Base-by-base conservation (phyloP, 2,113 vertebrate species). In the Bettongia penicillata region DNA sequence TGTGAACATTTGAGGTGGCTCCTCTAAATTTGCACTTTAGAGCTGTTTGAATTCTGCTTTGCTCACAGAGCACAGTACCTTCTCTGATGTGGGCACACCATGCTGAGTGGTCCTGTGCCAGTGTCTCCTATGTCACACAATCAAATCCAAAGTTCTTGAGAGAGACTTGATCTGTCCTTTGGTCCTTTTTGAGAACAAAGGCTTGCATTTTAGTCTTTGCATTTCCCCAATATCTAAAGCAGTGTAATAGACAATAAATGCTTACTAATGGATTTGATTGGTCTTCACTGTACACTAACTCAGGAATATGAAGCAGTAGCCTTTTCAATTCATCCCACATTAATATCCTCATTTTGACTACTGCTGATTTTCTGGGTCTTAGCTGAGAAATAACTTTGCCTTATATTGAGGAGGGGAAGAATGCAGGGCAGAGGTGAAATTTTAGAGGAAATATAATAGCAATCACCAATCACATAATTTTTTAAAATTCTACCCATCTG, bases 311-410 rank as follows among this genome's bases (percentile, higher is more conserved):
- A 52, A n/a, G 94, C 14, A 90, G 12, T 48, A 55, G 53, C 53
- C 12, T 55, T 77, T 43, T 43, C 51, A 31, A 1, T 0, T 26
- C 50, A 49, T 6, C 53, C 52, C 94, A 43, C 47, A n/a, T 51
- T 49, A 8, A 26, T 22, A n/a, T 90, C 8, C 26, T 28, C 68
- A 91, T 95, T 94, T 77, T 51, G 77, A 91, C 49, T 91, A 22
- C 11, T 91, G 93, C 48, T 48, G 28, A 94, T 47, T 96, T 94
- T 31, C 84, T 95, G 23, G 89, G 47, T 96, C 48, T 49, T 3
- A 90, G 47, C 24, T 89, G 52, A 9, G 47, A 97, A 93, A 53
- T 22, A 12, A 90, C 19, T 68, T 94, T 95, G 24, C 55, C 68
- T 89, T 93, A 43, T 96, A 93, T 22, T 55, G 90, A 95, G 26